Conservation (phyloP, 2,113 vertebrate genomes). For the Prietella phreatophila region DNA sequence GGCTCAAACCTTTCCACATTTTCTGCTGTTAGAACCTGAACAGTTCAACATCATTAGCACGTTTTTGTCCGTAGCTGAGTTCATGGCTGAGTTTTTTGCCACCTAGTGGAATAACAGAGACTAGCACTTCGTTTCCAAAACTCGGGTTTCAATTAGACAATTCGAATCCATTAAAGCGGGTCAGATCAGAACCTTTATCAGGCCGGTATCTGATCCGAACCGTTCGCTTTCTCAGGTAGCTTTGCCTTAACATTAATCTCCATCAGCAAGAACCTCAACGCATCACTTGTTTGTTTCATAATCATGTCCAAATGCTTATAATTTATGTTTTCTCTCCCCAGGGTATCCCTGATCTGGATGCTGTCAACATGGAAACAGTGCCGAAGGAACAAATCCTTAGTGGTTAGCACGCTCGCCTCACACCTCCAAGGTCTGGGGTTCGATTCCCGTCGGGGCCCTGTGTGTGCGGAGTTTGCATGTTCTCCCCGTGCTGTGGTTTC, state of each 20-base stretch:
- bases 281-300: neutral
- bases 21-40: neutral
- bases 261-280: neutral
- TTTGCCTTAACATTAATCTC: neutral
- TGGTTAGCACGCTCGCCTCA: too few species aligned
- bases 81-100: neutral
- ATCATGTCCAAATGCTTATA: neutral
- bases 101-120: neutral
- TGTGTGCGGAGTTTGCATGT: too few species aligned
- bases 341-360: slow-evolving; percentile 82
- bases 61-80: neutral
- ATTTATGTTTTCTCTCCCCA: slow-evolving; percentile 55
- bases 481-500: too few species aligned
- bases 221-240: neutral
- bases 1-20: neutral
- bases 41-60: neutral
- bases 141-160: neutral
- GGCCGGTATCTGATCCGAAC: neutral
- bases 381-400: slow-evolving; percentile 9
- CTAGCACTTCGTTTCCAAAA: neutral
- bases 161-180: neutral
- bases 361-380: slow-evolving; percentile 16
- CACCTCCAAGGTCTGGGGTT: too few species aligned
- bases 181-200: neutral
- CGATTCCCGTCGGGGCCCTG: too few species aligned